Evolutionary conservation across 1,140 invertebrate genomes (phyloP), one percentile per base, ranked within the genome.

Genomic region (Chironomus striatipennis): DNA sequence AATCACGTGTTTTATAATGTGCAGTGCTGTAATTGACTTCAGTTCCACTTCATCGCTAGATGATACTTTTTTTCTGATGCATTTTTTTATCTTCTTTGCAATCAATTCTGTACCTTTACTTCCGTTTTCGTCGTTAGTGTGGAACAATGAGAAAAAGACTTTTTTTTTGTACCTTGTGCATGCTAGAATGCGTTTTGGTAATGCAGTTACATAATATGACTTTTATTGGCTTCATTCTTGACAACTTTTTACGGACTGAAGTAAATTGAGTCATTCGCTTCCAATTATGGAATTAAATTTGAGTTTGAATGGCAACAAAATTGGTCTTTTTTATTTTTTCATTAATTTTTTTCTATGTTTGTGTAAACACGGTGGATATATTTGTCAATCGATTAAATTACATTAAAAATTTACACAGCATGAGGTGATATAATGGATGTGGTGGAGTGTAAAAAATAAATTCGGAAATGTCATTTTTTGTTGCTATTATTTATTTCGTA

Each of bases 1-100:
- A 57, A 57, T 57, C 47, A 57, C 47, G 47, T 57, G 47, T 57
- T 57, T 57, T 57, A 57, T n/a, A 57, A 57, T 57, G 47, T 57
- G 47, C 47, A 57, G 47, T 15, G 5, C 24, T 34, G 24, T 34
- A 34, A 34, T 34, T 34, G 24, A 34, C 24, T 34, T 34, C 24
- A 34, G 24, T 34, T 57, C 47, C n/a, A n/a, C 47, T 57, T 57
- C 12, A 57, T 57, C n/a, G 47, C 47, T 12, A 57, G 47, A 57
- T 34, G 47, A 57, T 57, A n/a, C 15, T 57, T 5, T 57, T 57
- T 47, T 47, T 15, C 5, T 15, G 12, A 12, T 15, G 1, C 24
- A 34, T 57, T n/a, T 5, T 57, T 57, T 8, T 47, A 47, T 47
- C 9, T 47, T 47, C 15, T 6, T 57, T 57, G 9, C 10, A 12